Base-by-base conservation (phyloP, 2,888 invertebrate genomes). In the Ochropleura leucogaster region DNA sequence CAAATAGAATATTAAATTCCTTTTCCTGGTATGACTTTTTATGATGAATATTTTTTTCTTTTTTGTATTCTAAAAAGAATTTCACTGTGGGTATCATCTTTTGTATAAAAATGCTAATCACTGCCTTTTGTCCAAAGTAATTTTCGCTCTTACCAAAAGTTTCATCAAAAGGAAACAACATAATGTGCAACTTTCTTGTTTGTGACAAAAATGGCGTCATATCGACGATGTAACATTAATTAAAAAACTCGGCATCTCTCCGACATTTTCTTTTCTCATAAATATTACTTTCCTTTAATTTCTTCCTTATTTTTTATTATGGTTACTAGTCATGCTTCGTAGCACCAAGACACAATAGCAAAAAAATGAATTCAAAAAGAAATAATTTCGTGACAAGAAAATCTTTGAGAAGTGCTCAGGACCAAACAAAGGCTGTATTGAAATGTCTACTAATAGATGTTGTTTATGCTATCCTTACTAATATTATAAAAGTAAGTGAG, bases 321-420 rank as follows among this genome's bases (percentile, higher is more conserved):
- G 59, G 20, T 57, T 46, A 55, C 53, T 77, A 49, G 80, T 79
- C 68, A 66, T 68, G 47, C 57, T 72, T 69, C 62, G 66, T 69
- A 18, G 63, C n/a, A 59, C 78, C 44, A 67, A 78, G 66, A 79
- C 55, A 62, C 60, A 80, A 79, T 51, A 55, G 51, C 60, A 53
- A 59, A 68, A n/a, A 79, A 80, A 53, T 66, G 78, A 69, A 69
- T 63, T 59, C 83, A 67, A 83, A 75, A 64, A 62, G 20, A 62
- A 78, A 67, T 53, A 4, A 71, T 68, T 49, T 65, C 6, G 12
- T 42, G 30, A 16, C 40, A 30, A 64, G 44, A 53, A 67, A 64
- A 64, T 59, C 44, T 67, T 68, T 65, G 42, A 42, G 30, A 55
- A 42, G 55, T 51, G 55, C 64, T 63, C 59, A 63, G 2, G 18